Conservation (phyloP, 2,888 invertebrate genomes). For the Hyposoter didymator region DNA sequence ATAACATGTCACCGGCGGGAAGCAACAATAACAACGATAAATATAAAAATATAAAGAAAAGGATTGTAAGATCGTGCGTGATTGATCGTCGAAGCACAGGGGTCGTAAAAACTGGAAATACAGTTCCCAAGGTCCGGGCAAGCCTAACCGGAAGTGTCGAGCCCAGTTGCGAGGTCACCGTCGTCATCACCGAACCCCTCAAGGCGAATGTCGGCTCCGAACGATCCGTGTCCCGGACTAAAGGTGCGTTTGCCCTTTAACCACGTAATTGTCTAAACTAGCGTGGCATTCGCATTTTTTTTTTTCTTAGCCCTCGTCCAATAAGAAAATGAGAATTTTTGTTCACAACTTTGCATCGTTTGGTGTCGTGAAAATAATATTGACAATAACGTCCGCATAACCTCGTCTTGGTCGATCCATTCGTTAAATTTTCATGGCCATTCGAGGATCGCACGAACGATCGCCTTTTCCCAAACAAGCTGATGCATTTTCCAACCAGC, state of each 20-base stretch:
- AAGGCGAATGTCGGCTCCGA: slow-evolving; percentile 66
- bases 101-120: slow-evolving; percentile 25
- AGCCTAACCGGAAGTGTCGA: slow-evolving; percentile 62
- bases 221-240: slow-evolving; percentile 63
- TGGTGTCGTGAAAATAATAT: background rate
- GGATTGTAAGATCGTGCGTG: slow-evolving; percentile 56
- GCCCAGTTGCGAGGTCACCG: slow-evolving; percentile 76
- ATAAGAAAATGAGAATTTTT: background rate
- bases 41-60: slow-evolving; percentile 23
- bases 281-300: slow-evolving; percentile 11
- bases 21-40: slow-evolving; percentile 48
- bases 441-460: background rate
- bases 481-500: slow-evolving; percentile 22
- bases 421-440: background rate
- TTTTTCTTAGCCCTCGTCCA: background rate
- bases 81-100: slow-evolving; percentile 4
- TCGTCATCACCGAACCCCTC: slow-evolving; percentile 71
- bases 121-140: slow-evolving; percentile 51
- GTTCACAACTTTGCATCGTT: background rate
- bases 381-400: background rate
- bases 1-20: slow-evolving; percentile 60
- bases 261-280: slow-evolving; percentile 10
- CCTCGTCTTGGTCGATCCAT: background rate
- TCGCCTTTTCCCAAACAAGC: background rate
- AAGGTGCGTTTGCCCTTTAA: slow-evolving; percentile 74